Evolutionary conservation across 64 coral and sea anemone species (phyloP), one percentile per base, ranked within the genome.

Genomic region (Dendronephthya gigantea): DNA sequence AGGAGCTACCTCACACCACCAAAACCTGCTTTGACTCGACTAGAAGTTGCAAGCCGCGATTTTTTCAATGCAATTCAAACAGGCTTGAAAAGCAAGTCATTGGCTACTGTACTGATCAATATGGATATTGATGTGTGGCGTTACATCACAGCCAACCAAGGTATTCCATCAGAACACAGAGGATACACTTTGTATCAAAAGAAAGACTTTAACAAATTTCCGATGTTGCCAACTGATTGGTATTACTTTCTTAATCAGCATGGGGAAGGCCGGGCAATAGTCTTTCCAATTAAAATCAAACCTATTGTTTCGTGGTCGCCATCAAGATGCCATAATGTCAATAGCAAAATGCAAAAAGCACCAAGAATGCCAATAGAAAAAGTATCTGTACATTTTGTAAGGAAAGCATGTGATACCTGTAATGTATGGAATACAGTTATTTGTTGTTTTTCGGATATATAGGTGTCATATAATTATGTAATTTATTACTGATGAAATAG

Each of bases 41-140:
- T 74, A 74, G 68, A 74, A 74, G 12, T 74, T 30, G 68, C 68
- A 74, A 4, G n/a, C 25, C 9, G 68, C 25, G 32, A 74, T 74
- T 74, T 74, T 35, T 74, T 74, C 11, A 0, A 27, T 74, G 68
- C 68, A 13, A 74, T 74, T 28, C 68, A 74, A 27, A 27, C 68
- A 74, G n/a, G 33, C 33, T 76, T 89, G 9, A 66, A 40, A 47
- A 48, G 88, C 1, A 83, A 7, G 39, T 68, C 50, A 11, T 47
- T 43, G 35, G 81, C 22, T 19, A 35, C 88, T 16, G 37, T 65
- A 2, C 34, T 25, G 17, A 33, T 89, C 13, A 29, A 34, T 8
- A 89, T 89, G 4, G 38, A 89, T 19, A 49, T 43, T 32, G 88
- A 89, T 70, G 88, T 89, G 7, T 89, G 81, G 88, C 50, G 82